A percentile compares a stretch with the other conserved stretches of the same genome.
phyloP scores from a whole-genome alignment of 2,797 vertebrate species.

The Hypotaenidia philippensis region DNA sequence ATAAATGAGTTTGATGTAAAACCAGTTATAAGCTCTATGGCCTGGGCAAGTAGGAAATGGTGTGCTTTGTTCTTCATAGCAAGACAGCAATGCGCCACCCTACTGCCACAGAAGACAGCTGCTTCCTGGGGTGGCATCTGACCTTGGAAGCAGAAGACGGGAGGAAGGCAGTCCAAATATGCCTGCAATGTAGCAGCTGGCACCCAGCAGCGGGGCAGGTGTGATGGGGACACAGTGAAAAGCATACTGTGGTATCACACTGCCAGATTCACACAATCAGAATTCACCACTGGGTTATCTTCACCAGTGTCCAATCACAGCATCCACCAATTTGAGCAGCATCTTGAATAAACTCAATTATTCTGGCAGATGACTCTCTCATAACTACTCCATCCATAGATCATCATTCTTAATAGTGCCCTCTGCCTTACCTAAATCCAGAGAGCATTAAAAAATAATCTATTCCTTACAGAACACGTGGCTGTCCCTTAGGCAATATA shows the following conservation, averaged over 20 bases:
- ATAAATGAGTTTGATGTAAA: not conserved
- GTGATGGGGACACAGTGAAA: accelerated
- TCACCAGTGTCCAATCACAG: not conserved
- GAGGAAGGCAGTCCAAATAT: not conserved
- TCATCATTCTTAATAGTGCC: not conserved
- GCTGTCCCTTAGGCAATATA: not conserved
- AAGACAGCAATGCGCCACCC: not conserved
- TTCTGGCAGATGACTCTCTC: not conserved
- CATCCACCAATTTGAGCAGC: not conserved
- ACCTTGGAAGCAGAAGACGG: not conserved
- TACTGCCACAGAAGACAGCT: not conserved
- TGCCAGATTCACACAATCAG: not conserved
- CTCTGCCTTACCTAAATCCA: not conserved
- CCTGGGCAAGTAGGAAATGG: not conserved
- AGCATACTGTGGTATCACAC: not conserved
- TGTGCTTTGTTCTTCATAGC: accelerated
- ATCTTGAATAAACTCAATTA: not conserved
- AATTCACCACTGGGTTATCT: not conserved
- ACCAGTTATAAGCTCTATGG: not conserved
- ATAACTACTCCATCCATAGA: not conserved
- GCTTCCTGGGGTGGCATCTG: not conserved
- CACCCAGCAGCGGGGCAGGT: not conserved
- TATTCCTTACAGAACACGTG: not conserved
- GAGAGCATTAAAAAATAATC: not conserved
- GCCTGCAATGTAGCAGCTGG: not conserved